These are phyloP conservation scores for Elmis aenea DNA, from an alignment of 2,888 invertebrate species.

Conservation along the genomic window DNA sequence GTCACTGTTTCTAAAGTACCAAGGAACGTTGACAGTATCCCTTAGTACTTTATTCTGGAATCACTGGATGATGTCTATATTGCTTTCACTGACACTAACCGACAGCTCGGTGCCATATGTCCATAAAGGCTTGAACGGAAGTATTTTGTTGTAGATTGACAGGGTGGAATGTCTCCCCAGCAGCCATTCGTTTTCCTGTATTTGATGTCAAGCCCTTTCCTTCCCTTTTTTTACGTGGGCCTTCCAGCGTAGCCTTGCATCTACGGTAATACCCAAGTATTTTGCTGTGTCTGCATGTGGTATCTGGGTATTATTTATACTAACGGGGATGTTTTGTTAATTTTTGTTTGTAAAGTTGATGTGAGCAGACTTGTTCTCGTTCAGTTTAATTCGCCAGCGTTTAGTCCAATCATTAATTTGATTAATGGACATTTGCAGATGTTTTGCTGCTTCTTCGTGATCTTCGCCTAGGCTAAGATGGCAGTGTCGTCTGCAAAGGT, in stretches of 20 bases:
- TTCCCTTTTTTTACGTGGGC: slow-evolving; percentile 20
- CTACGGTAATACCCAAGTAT: slow-evolving; percentile 10
- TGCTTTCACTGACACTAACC: slow-evolving; percentile 8
- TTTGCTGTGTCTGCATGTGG: slow-evolving; percentile 13
- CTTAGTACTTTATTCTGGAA: slow-evolving; percentile 15
- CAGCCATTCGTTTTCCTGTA: slow-evolving; percentile 17
- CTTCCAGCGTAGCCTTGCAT: slow-evolving; percentile 19
- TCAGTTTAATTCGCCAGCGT: slow-evolving; percentile 25
- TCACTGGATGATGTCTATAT: slow-evolving; percentile 8
- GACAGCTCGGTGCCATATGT: slow-evolving; percentile 12
- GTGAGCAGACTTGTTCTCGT: slow-evolving; percentile 25
- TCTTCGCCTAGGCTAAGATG: slow-evolving; percentile 9
- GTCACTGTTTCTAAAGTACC: slow-evolving; percentile 11
- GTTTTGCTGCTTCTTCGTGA: slow-evolving; percentile 5
- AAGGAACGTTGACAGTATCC: slow-evolving; percentile 9
- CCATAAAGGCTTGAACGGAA: slow-evolving; percentile 14
- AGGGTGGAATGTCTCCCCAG: slow-evolving; percentile 11
- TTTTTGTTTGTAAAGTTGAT: slow-evolving; percentile 25
- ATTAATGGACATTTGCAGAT: slow-evolving; percentile 17
- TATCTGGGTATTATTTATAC: slow-evolving; percentile 11
- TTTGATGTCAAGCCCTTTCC: too few relatives aligned
- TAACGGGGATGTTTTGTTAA: slow-evolving; percentile 10
- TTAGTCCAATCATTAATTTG: slow-evolving; percentile 21
- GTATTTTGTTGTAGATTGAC: slow-evolving; percentile 11
- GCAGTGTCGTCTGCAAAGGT: slow-evolving; percentile 25